Base-by-base conservation (phyloP, 2,797 vertebrate species). In the Xerus rutilus region DNA sequence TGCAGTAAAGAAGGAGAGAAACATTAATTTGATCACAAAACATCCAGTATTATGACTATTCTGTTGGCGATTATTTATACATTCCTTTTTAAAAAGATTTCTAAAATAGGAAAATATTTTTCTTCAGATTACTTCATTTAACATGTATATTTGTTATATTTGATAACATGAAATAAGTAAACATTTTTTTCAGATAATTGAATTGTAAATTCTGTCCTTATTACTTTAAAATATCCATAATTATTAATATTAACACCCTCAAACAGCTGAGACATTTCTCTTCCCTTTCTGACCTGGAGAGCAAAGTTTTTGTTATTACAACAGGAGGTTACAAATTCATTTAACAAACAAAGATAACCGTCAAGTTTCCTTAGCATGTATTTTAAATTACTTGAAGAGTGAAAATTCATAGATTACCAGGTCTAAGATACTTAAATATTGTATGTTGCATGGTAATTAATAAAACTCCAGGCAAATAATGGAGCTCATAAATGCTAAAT, bases 111-210 rank as follows among this genome's bases (percentile, higher is more conserved):
- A 86, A 76, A 95, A 81, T 49, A 65, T 2, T 93, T 95, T 65
- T 32, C 17, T 88, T 89, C 62, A 94, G 52, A 92, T 77, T 73
- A 81, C 17, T 8, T 96, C 43, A 84, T 70, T 84, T 77, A 86
- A 59, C 17, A 79, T 45, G 2, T 94, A 9, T 84, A 43, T 76
- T 57, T 93, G 69, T 74, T 59, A 0, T 45, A 70, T 13, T 49
- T 67, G n/a, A 91, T 30, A 69, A n/a, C 88, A 17, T 84, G 54
- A 78, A 89, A 69, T 39, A 93, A 82, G 43, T 21, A 76, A 20
- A 12, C 30, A 64, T 57, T 39, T 39, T 39, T 39, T 35, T 74
- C 39, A 76, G 15, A 45, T 96, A 64, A 91, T 84, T 86, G n/a
- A 86, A 20, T 78, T 21, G 49, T 49, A 86, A 86, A 91, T 79